A percentile compares a stretch with the other conserved stretches of the same genome.
phyloP scores from a whole-genome alignment of 2,797 vertebrate genomes.

The Champsocephalus esox region DNA sequence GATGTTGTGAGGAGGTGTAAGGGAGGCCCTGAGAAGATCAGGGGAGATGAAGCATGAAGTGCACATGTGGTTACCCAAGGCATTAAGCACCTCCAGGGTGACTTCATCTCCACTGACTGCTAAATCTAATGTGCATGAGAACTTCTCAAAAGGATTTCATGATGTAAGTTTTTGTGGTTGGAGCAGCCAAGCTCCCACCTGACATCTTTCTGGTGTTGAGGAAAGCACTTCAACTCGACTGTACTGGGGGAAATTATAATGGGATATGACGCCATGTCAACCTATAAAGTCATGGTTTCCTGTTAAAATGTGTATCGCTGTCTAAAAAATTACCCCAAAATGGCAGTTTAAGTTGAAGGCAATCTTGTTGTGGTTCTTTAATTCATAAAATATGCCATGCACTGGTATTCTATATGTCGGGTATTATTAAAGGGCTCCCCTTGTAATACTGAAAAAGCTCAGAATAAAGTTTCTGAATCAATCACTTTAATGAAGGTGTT shows the following conservation, averaged over 20 bases:
- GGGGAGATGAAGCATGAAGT: slow-evolving; percentile 64
- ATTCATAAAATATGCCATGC: too few relatives aligned
- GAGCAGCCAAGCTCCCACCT: slow-evolving; percentile 12
- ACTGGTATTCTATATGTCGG: background rate
- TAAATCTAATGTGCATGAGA: slow-evolving; percentile 13
- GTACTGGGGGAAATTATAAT: background rate
- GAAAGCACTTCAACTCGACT: background rate
- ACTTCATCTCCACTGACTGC: slow-evolving; percentile 29
- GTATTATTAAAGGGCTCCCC: background rate
- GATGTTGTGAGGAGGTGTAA: slow-evolving; percentile 50
- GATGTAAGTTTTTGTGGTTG: background rate
- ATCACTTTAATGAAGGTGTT: background rate
- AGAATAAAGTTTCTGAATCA: slow-evolving; percentile 4
- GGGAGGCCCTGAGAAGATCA: slow-evolving; percentile 52
- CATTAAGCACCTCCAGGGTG: slow-evolving; percentile 45
- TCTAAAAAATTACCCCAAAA: background rate
- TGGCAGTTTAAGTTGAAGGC: background rate
- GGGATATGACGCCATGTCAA: background rate
- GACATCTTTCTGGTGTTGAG: background rate
- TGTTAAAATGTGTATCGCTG: too few relatives aligned
- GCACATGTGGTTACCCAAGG: slow-evolving; percentile 45
- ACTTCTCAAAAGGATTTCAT: slow-evolving; percentile 17
- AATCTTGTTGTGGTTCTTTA: background rate
- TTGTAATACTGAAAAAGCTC: background rate
- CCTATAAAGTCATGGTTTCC: background rate